Base-by-base conservation (phyloP, 2,888 invertebrate genomes). In the Acanthococcus lagerstroemiae region DNA sequence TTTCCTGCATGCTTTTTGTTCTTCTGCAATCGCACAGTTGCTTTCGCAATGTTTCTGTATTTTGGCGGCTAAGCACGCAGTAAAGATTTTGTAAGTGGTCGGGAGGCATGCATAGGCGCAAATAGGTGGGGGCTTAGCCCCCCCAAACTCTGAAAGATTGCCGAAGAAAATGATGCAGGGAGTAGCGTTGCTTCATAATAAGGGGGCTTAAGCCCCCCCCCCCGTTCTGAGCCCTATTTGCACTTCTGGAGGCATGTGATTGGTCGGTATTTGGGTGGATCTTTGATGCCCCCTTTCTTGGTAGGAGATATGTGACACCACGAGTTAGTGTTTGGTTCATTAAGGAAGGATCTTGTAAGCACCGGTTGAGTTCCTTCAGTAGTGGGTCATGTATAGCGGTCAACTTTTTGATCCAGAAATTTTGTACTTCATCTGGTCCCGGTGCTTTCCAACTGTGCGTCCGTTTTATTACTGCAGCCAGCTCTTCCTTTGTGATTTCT, bases 401-500 rank as follows among this genome's bases (percentile, higher is more conserved):
- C 9, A 67, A 50, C 27, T 67, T 50, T 44, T 67, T 67, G 12
- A 27, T 30, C 67, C 67, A 67, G 50, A 57, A 67, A 27, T 67
- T 67, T 24, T 67, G 67, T 17, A 67, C 30, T 25, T 45, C n/a
- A 50, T 67, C 67, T 15, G 37, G 22, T n/a, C 67, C 67, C 1
- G 66, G 67, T 15, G 55, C 50, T 67, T 66, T 67, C 67, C 67
- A 67, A 26, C 66, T 67, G 19, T 65, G 55, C 22, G 17, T 4
- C 19, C 17, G 15, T 24, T 60, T 48, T 1, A 60, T 3, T 2
- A 60, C 48, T 17, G 21, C 12, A 22, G 5, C 48, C 2, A 60
- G 21, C 19, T 58, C 58, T 12, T 15, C 17, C 21, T n/a, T n/a
- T 37, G 37, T 37, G n/a, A 37, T n/a, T n/a, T 37, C 37, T 37